These are phyloP conservation scores for Plebejus anna DNA, from an alignment of 2,888 invertebrate genomes.

Conservation along the genomic window DNA sequence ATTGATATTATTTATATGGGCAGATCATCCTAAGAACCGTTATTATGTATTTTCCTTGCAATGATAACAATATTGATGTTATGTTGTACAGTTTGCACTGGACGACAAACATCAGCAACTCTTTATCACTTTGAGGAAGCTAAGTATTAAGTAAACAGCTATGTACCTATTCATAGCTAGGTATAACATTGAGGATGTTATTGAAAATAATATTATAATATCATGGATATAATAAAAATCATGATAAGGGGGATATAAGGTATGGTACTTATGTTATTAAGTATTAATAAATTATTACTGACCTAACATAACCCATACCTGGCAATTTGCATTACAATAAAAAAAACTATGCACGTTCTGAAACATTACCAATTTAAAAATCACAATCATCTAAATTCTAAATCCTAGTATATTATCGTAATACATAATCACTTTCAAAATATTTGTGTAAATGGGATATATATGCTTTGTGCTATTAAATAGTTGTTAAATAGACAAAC, in stretches of 20 bases:
- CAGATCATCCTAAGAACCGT: not conserved
- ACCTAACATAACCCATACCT: no score
- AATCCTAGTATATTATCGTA: not conserved
- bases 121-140: not conserved
- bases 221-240: not conserved
- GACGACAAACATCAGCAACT: not conserved
- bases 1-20: not conserved
- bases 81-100: not conserved
- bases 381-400: no score
- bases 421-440: not conserved
- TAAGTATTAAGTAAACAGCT: not conserved
- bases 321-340: no score
- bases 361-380: no score
- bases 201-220: not conserved
- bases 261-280: no score
- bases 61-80: not conserved
- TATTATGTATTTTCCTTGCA: not conserved
- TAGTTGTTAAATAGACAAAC: conserved; percentile 21
- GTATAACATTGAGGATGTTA: not conserved
- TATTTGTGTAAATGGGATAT: not conserved
- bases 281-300: no score
- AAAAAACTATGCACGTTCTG: no score
- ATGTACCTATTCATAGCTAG: not conserved
- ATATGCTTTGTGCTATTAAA: not conserved
- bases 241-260: not conserved